A percentile compares a stretch with the other conserved stretches of the same genome.
Conservation (phyloP, 2,113 vertebrate genomes). For the Dicaeum eximium region DNA sequence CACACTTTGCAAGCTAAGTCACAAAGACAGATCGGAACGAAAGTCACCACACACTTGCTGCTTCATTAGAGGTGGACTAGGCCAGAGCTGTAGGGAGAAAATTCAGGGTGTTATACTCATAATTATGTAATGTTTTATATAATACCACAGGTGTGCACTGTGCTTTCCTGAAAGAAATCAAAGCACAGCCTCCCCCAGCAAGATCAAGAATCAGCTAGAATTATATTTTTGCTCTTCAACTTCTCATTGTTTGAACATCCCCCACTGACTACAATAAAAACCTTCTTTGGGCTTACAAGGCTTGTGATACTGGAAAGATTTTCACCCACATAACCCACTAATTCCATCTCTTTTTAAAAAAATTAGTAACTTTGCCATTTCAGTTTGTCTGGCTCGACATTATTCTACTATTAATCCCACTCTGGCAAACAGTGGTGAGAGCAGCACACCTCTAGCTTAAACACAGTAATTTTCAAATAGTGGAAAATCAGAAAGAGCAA, state of each 20-base stretch:
- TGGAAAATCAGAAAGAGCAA: background rate
- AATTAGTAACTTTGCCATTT: background rate
- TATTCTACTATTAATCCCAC: background rate
- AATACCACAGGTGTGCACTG: slow-evolving; percentile 11
- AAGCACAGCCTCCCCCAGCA: slow-evolving; percentile 11
- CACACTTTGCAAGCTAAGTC: background rate
- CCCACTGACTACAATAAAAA: slow-evolving; percentile 22
- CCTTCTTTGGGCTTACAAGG: background rate
- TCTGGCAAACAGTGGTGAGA: background rate
- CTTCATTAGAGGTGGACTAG: background rate
- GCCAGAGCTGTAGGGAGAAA: background rate
- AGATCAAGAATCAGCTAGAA: slow-evolving; percentile 27
- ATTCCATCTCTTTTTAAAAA: background rate
- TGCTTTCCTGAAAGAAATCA: slow-evolving; percentile 11
- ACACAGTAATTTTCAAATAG: background rate
- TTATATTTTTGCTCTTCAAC: slow-evolving; percentile 7
- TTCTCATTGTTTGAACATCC: slow-evolving; percentile 2
- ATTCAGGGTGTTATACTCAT: background rate
- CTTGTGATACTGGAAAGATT: slow-evolving; percentile 10
- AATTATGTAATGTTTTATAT: slow-evolving; percentile 24
- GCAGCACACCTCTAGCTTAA: background rate
- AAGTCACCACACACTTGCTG: background rate
- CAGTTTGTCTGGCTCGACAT: background rate
- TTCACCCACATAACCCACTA: slow-evolving; percentile 7
- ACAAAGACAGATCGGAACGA: background rate